Evolutionary conservation across 2,888 invertebrate species (phyloP), one percentile per base, ranked within the genome.

Genomic region (Dicroscelio sp.): DNA sequence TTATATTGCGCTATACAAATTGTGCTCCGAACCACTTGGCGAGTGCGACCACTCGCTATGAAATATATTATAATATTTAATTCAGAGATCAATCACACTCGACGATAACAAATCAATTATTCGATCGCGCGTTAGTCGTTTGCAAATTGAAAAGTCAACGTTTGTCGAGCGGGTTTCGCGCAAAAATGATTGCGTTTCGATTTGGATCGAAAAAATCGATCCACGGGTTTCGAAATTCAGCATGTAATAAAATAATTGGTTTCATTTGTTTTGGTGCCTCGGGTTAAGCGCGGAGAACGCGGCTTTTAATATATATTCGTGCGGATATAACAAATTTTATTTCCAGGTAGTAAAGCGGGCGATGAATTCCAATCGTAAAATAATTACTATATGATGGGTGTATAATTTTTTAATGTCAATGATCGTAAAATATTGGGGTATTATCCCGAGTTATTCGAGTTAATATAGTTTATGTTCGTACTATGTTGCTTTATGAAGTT

Each of bases 301-400:
- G 76, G 48, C 52, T 84, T 73, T 79, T 85, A 85, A 86, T 79
- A 84, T 89, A 82, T 86, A 84, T 84, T 20, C 20, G 17, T 20
- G 86, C 89, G 90, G 88, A 86, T 87, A 76, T 78, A 79, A 86
- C 86, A 86, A 90, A 73, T 27, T 84, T 83, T 89, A 90, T 90
- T 87, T 86, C 78, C 85, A 76, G 55, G 52, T 88, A 86, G 82
- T 67, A 90, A 85, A 86, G 67, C 86, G 67, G 38, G 55, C 86
- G 48, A 43, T 80, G 71, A 33, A 63, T 79, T 80, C 63, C 65
- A 80, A 65, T 78, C 78, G 67, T 83, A 73, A 86, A 88, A 85
- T 79, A 85, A 84, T 83, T 71, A 63, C 55, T 58, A 48, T 73
- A 55, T 67, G 76, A 78, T 55, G 17, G 58, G 43, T 48, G 79